Evolutionary conservation across 2,113 vertebrate genomes (phyloP).

Genomic region (Carettochelys insculpta): DNA sequence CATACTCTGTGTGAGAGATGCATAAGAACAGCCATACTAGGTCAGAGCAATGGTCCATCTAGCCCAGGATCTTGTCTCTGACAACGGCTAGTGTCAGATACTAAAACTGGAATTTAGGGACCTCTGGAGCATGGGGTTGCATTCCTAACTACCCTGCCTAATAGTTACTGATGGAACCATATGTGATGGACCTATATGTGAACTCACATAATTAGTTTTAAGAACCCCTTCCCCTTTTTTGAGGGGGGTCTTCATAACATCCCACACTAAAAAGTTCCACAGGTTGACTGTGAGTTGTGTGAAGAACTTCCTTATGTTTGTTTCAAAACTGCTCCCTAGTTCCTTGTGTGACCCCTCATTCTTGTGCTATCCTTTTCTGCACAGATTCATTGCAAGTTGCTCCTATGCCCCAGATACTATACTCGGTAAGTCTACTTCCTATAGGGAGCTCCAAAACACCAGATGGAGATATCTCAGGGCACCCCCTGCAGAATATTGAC

Average conservation of each 20-base stretch:
- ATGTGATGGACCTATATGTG: too few relatives aligned
- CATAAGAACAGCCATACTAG: not conserved
- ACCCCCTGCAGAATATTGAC: not conserved
- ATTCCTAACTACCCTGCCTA: not conserved
- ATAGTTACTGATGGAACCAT: not conserved
- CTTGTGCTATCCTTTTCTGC: not conserved
- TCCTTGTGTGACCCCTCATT: not conserved
- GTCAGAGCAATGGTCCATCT: not conserved
- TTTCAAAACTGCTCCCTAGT: not conserved
- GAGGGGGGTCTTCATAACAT: not conserved
- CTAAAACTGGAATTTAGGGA: not conserved
- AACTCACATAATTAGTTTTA: too few relatives aligned
- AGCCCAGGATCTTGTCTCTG: not conserved
- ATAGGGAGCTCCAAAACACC: fast-evolving
- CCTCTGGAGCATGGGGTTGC: not conserved
- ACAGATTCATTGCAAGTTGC: fast-evolving
- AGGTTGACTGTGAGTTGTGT: not conserved
- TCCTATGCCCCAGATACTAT: not conserved
- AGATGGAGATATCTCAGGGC: not conserved
- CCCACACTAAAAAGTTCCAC: not conserved
- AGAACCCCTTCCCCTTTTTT: too few relatives aligned
- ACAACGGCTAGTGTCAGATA: not conserved
- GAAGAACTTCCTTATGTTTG: not conserved
- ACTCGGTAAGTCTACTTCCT: not conserved
- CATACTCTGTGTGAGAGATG: not conserved